These are phyloP conservation scores for Plebejus anna DNA, from an alignment of 2,888 invertebrate genomes.

Conservation along the genomic window DNA sequence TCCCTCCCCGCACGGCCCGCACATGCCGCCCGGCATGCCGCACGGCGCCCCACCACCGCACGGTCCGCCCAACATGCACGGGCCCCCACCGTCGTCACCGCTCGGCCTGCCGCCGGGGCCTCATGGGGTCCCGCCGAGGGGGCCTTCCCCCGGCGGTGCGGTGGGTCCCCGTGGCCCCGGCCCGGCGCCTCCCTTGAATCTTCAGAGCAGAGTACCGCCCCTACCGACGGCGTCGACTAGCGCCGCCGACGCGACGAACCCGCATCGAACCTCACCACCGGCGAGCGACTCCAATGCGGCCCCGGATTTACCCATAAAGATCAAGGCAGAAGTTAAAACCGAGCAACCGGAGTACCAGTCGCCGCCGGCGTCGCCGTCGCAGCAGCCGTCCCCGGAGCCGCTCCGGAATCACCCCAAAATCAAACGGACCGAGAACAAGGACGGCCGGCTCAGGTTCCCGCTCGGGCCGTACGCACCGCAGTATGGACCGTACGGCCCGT, in stretches of 20 bases:
- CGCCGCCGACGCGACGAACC: conserved; percentile 33
- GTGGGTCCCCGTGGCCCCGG: conserved; percentile 33
- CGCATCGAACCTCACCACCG: conserved; percentile 33
- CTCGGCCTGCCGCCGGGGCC: conserved; percentile 32
- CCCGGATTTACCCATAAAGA: conserved; percentile 53
- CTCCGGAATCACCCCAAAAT: conserved; percentile 65
- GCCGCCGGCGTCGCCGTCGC: conserved; percentile 54
- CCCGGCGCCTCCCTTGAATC: conserved; percentile 34
- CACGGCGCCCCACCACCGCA: neutral
- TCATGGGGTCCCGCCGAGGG: conserved; percentile 31
- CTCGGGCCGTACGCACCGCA: conserved; percentile 74
- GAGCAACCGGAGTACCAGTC: conserved; percentile 66
- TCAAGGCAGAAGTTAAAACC: conserved; percentile 72
- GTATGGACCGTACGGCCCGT: conserved; percentile 69
- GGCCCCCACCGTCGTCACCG: conserved; percentile 32
- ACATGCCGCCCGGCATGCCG: neutral
- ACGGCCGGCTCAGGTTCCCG: conserved; percentile 63
- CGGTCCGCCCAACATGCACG: conserved; percentile 28
- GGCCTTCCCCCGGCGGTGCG: conserved; percentile 33
- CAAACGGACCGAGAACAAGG: conserved; percentile 71
- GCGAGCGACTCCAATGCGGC: conserved; percentile 35
- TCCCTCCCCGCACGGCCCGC: neutral
- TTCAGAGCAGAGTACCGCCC: conserved; percentile 22
- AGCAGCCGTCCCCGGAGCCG: conserved; percentile 53
- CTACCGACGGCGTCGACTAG: conserved; percentile 30